Conservation (phyloP, 2,113 vertebrate genomes). For the Isichthys henryi region DNA sequence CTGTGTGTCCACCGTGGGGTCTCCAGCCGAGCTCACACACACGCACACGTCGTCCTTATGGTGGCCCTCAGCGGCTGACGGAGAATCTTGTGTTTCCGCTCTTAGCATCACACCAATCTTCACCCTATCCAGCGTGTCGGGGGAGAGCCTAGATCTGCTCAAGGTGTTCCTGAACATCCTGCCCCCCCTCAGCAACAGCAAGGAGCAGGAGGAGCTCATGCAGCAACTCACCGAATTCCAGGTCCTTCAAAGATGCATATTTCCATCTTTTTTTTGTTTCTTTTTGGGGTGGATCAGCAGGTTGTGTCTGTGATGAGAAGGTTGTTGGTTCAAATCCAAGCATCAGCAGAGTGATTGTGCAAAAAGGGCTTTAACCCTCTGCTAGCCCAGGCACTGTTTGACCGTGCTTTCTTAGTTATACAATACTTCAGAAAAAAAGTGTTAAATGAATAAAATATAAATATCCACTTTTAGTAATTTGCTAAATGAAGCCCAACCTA, state of each 20-base stretch:
- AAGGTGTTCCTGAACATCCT: constrained; percentile 97
- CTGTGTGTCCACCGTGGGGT: neutral
- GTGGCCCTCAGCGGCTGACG: neutral
- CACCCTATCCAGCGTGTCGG: constrained; percentile 89
- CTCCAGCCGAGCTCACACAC: neutral
- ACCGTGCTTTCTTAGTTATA: neutral
- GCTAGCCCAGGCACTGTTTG: neutral
- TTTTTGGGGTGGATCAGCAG: neutral
- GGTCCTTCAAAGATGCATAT: constrained; percentile 49
- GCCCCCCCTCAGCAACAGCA: constrained; percentile 94
- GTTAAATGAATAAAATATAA: neutral
- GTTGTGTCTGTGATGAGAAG: neutral
- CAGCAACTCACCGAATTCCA: constrained; percentile 95
- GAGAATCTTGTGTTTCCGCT: neutral
- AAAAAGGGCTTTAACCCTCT: neutral
- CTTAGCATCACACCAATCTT: constrained; percentile 91
- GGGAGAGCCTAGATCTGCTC: constrained; percentile 86
- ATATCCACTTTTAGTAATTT: neutral
- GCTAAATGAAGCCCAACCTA: neutral
- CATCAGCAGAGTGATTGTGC: neutral
- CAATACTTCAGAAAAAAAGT: neutral
- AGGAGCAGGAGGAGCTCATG: constrained; percentile 96
- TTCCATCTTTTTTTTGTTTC: neutral
- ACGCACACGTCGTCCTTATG: neutral
- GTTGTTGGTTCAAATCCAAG: neutral